Percentiles rank a stretch among this genome's conserved stretches.
Conservation (phyloP, 2,888 invertebrate genomes). For the Agriotes lineatus region DNA sequence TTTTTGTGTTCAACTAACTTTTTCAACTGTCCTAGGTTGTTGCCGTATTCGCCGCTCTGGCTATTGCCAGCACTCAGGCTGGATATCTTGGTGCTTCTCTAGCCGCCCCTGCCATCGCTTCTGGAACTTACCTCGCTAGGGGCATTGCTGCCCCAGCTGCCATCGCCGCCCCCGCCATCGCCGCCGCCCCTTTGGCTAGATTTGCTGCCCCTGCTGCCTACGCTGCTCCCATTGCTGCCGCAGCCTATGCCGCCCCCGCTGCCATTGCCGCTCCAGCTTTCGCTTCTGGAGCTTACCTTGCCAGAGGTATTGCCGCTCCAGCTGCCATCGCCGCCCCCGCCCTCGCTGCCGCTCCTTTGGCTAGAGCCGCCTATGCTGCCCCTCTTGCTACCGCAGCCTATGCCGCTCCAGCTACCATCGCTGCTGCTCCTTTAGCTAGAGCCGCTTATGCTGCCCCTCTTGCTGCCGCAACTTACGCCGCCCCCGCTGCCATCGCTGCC, state of each 20-base stretch:
- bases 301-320: background rate
- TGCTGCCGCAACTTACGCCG: conserved; percentile 14
- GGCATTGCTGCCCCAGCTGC: conserved; percentile 5
- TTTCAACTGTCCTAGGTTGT: conserved; percentile 8
- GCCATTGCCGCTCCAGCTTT: background rate
- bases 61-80: conserved; percentile 32
- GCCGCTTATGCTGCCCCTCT: conserved; percentile 8
- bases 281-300: background rate
- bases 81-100: conserved; percentile 36
- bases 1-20: too few species aligned
- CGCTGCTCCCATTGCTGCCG: background rate
- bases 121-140: background rate
- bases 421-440: conserved; percentile 24
- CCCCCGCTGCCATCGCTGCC: conserved; percentile 24
- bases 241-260: background rate
- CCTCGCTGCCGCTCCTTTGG: background rate
- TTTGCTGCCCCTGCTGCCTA: background rate
- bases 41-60: conserved; percentile 27
- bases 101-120: conserved; percentile 10
- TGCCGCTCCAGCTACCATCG: conserved; percentile 8
- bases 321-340: background rate
- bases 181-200: background rate
- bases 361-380: background rate
- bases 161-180: background rate
- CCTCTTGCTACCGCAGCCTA: background rate